Evolutionary conservation across 2,888 invertebrate genomes (phyloP), one percentile per base, ranked within the genome.

Genomic region (Aphodius sticticus): DNA sequence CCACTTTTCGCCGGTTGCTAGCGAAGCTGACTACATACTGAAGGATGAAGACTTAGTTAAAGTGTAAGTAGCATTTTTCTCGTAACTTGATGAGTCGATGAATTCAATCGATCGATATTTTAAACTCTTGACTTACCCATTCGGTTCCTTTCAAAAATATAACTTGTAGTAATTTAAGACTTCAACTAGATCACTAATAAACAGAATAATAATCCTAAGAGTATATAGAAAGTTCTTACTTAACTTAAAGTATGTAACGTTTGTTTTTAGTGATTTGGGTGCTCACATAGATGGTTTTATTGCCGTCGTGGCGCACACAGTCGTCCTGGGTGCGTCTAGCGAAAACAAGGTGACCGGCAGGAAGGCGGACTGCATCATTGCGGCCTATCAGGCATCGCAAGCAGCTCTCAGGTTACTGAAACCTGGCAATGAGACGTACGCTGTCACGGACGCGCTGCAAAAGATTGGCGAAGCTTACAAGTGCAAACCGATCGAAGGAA

Each of bases 221-320:
- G 3, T 69, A 69, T 15, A n/a, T 14, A 15, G 69, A 69, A 69
- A 69, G 69, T 69, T n/a, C 1, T n/a, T 69, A 69, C 15, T 3
- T 69, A 69, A 69, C 15, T n/a, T 15, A 69, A 69, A 69, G 14
- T n/a, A 69, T 2, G 69, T 69, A 69, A 26, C 26, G 78, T 82
- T 76, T 78, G 80, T 82, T 90, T 92, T 53, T 86, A 97, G 97
- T 89, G 99, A 99, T 90, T 91, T 99, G 87, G 99, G 99, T 84
- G 98, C 97, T 82, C 99, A 99, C 88, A 95, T 99, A 87, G 99
- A 99, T 92, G 99, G 99, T 69, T 99, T 98, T 88, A 97, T 99
- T 86, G 99, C 99, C 76, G 98, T 99, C 77, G 98, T 97, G 78
- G 99, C 99, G 37, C 99, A 99, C 89, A 98, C 99, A 6, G 91